phyloP scores from a whole-genome alignment of 2,888 invertebrate species.

The Perithous albicinctus region DNA sequence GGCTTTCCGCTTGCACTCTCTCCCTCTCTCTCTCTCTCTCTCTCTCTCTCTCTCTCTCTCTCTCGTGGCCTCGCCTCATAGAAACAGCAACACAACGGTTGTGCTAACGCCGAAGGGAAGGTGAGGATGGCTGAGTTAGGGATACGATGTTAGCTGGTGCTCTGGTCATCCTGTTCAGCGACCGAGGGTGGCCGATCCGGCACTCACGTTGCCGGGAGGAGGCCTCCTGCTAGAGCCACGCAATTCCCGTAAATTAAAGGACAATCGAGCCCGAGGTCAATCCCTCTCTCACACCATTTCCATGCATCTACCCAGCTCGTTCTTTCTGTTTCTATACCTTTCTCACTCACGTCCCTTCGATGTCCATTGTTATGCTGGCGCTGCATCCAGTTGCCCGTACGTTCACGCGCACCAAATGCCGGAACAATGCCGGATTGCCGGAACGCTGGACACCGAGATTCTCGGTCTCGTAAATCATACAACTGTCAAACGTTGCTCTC shows the following conservation, averaged over 20 bases:
- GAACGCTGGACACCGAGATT: conserved; percentile 71
- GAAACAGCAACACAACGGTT: conserved; percentile 45
- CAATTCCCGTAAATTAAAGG: conserved; percentile 82
- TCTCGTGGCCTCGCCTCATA: neutral
- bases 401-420: conserved; percentile 61
- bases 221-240: conserved; percentile 62
- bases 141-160: conserved; percentile 48
- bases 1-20: conserved; percentile 68
- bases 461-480: conserved; percentile 79
- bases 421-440: conserved; percentile 64
- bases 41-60: conserved; percentile 30
- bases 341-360: conserved; percentile 48
- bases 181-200: conserved; percentile 64
- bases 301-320: neutral
- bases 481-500: conserved; percentile 77
- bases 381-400: conserved; percentile 75
- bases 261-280: conserved; percentile 76
- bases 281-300: conserved; percentile 13
- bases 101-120: conserved; percentile 49
- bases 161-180: conserved; percentile 62
- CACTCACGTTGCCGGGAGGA: conserved; percentile 44
- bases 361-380: conserved; percentile 74
- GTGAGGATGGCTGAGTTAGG: conserved; percentile 38
- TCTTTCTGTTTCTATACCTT: conserved; percentile 41
- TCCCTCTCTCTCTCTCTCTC: conserved; percentile 36